phyloP scores from a whole-genome alignment of 2,113 vertebrate species.

The Mobula hypostoma region DNA sequence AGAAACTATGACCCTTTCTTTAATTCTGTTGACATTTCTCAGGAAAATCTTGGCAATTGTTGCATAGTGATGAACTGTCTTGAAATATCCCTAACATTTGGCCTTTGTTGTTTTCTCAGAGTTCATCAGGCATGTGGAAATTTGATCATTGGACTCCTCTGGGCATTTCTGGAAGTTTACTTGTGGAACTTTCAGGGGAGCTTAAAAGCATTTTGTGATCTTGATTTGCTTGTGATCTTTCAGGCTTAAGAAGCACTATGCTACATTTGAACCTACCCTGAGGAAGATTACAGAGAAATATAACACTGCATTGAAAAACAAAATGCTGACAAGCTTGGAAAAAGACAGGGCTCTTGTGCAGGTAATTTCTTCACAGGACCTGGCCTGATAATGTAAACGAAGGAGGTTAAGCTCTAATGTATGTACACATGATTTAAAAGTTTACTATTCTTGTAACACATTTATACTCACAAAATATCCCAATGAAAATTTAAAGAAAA shows the following conservation, averaged over 20 bases:
- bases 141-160: background rate
- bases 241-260: slow-evolving; percentile 71
- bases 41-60: no score
- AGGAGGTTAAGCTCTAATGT: background rate
- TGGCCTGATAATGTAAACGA: background rate
- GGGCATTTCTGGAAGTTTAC: background rate
- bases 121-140: background rate
- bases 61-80: background rate
- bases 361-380: slow-evolving; percentile 38
- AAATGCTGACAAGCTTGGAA: slow-evolving; percentile 65
- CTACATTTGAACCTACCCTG: slow-evolving; percentile 63
- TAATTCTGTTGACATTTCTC: no score
- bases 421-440: background rate
- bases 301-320: slow-evolving; percentile 64
- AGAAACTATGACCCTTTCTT: no score
- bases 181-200: background rate
- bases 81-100: background rate
- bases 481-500: background rate
- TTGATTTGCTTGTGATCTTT: slow-evolving; percentile 42
- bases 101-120: background rate
- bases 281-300: slow-evolving; percentile 73
- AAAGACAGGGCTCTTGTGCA: slow-evolving; percentile 61
- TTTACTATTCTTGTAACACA: background rate
- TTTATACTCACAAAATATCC: background rate
- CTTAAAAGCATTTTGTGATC: slow-evolving; percentile 29